These are phyloP conservation scores for Drosophila bocki DNA, from an alignment of 1,140 invertebrate genomes.

Conservation along the genomic window DNA sequence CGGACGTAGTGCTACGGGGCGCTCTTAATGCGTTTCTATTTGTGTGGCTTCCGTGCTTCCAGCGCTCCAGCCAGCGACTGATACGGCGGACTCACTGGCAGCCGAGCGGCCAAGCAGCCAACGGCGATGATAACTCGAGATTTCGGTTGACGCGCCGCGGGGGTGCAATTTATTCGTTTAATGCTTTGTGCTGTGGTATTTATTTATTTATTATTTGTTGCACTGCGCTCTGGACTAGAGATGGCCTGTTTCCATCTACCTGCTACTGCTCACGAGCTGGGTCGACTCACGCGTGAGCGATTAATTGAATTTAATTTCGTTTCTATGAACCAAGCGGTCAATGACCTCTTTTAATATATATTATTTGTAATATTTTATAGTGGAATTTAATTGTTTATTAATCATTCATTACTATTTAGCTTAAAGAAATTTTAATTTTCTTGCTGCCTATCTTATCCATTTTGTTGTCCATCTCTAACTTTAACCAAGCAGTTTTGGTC, in stretches of 20 bases:
- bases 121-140: conserved; percentile 26
- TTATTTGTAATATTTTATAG: background rate
- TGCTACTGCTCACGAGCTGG: background rate
- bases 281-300: background rate
- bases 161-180: conserved; percentile 63
- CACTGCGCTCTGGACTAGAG: conserved; percentile 29
- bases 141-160: conserved; percentile 35
- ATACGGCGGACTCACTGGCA: conserved; percentile 12
- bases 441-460: background rate
- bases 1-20: conserved; percentile 25
- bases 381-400: background rate
- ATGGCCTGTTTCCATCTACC: conserved; percentile 1
- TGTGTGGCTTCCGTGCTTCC: conserved; percentile 64
- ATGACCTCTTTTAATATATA: background rate
- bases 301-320: background rate
- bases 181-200: conserved; percentile 25
- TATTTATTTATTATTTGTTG: conserved; percentile 53
- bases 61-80: conserved; percentile 38
- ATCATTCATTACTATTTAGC: background rate
- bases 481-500: background rate
- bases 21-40: conserved; percentile 41
- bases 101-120: conserved; percentile 15
- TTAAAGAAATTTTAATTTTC: background rate
- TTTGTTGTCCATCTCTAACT: conserved; percentile 1
- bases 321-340: background rate